Evolutionary conservation across 2,113 vertebrate species (phyloP).

Genomic region (Semnornis frantzii): DNA sequence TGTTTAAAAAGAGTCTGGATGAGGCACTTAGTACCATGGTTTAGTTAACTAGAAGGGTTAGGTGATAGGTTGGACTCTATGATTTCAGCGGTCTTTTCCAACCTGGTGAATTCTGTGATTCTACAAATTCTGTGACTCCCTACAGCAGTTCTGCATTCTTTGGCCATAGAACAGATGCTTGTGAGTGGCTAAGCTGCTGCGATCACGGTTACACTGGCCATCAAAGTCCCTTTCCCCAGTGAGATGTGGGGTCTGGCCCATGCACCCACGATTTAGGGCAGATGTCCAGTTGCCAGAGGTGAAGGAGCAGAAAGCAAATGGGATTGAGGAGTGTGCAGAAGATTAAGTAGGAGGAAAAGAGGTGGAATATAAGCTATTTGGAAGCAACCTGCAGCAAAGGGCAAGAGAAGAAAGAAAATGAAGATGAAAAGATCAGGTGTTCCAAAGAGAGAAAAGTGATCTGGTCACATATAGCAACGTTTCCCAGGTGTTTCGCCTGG

Average conservation of each 20-base stretch:
- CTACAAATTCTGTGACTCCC: neutral
- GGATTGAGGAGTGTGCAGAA: neutral
- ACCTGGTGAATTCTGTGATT: too few relatives aligned
- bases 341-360: neutral
- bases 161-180: neutral
- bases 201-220: neutral
- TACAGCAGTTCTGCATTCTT: neutral
- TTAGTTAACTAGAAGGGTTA: too few relatives aligned
- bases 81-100: too few relatives aligned
- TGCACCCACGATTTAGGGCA: accelerated
- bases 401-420: neutral
- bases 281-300: neutral
- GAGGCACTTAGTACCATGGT: too few relatives aligned
- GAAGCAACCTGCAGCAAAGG: neutral
- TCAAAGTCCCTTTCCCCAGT: neutral
- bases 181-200: neutral
- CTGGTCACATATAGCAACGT: neutral
- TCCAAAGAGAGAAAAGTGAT: neutral
- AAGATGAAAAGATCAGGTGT: constrained; percentile 20
- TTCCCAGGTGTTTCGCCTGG: neutral
- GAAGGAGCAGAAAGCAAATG: neutral
- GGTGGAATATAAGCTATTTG: neutral
- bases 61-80: too few relatives aligned
- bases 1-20: too few relatives aligned
- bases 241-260: neutral